Percentiles rank a stretch among this genome's conserved stretches.
phyloP scores from a whole-genome alignment of 1,140 invertebrate genomes.

The Zaprionus ornatus region DNA sequence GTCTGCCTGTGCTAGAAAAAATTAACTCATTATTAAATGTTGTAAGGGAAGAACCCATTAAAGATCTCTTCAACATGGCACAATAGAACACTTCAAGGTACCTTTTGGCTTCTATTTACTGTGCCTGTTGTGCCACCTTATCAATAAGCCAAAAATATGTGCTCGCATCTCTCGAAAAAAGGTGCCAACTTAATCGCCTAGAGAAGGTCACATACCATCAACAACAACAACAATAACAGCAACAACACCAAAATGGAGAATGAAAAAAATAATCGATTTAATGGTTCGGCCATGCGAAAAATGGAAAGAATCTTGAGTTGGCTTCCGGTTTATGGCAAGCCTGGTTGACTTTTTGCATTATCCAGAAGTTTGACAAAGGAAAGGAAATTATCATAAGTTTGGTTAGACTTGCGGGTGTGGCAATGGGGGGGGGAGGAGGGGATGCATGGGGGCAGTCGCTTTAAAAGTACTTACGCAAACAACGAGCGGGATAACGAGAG shows the following conservation, averaged over 20 bases:
- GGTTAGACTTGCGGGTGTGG: conserved; percentile 27
- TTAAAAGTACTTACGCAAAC: conserved; percentile 49
- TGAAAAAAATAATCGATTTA: conserved; percentile 45
- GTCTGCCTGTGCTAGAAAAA: too few species aligned
- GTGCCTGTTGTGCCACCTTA: not conserved
- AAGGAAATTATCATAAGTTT: conserved; percentile 66
- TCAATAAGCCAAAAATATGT: conserved; percentile 1
- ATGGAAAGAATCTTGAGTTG: conserved; percentile 40
- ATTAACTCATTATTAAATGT: too few species aligned
- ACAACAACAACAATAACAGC: not conserved
- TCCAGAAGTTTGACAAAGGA: conserved; percentile 58
- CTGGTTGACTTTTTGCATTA: conserved; percentile 52
- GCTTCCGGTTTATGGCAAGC: conserved; percentile 43
- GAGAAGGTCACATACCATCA: conserved; percentile 26
- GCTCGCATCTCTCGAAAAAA: conserved; percentile 3
- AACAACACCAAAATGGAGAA: not conserved
- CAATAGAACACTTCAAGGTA: not conserved
- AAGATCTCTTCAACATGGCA: not conserved
- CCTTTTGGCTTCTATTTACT: not conserved
- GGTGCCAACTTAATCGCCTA: conserved; percentile 42
- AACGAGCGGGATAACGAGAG: conserved; percentile 7
- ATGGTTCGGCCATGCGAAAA: conserved; percentile 44
- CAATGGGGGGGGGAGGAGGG: not conserved
- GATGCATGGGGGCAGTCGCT: conserved; percentile 18
- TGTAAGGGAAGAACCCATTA: too few species aligned